Base-by-base conservation (phyloP, 2,888 invertebrate genomes). In the Lycaena phlaeas region DNA sequence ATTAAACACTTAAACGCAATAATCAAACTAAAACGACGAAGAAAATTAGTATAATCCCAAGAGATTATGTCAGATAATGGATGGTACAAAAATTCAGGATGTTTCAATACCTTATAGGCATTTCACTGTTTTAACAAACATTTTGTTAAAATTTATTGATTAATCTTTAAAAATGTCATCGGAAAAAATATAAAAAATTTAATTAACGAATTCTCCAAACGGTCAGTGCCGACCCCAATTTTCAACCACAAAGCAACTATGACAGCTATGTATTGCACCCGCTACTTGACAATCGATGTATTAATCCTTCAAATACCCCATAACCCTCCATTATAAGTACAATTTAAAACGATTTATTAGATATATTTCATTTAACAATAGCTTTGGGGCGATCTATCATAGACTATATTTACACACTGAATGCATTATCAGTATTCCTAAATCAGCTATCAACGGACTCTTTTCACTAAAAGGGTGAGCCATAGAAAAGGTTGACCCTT, bases 401-500 rank as follows among this genome's bases (percentile, higher is more conserved):
- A 59, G 61, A 64, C 65, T n/a, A n/a, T n/a, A n/a, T n/a, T n/a
- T n/a, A n/a, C n/a, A n/a, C 65, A 73, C 63, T 70, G 74, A 72
- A 75, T 73, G 78, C 75, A 81, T 81, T 84, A 84, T 84, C 84
- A 69, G 75, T 50, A 71, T 78, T 81, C 77, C 73, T 84, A 82
- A 79, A 84, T 84, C 85, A 84, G 82, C 84, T 79, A 82, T 84
- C 84, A 84, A 79, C 82, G 69, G 67, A 78, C 81, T 82, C 84
- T 82, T 84, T 84, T 84, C 84, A 84, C 84, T 84, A 79, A 84
- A 84, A 84, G 84, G 84, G 84, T 82, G 75, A 79, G 67, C 69
- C 70, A 82, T 79, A 79, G 82, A 82, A 84, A 84, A 81, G 84
- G 84, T 82, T 84, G 84, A 84, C 84, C 84, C 85, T 78, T 84